Conservation (phyloP, 2,888 invertebrate genomes). For the Nasonia oneida region DNA sequence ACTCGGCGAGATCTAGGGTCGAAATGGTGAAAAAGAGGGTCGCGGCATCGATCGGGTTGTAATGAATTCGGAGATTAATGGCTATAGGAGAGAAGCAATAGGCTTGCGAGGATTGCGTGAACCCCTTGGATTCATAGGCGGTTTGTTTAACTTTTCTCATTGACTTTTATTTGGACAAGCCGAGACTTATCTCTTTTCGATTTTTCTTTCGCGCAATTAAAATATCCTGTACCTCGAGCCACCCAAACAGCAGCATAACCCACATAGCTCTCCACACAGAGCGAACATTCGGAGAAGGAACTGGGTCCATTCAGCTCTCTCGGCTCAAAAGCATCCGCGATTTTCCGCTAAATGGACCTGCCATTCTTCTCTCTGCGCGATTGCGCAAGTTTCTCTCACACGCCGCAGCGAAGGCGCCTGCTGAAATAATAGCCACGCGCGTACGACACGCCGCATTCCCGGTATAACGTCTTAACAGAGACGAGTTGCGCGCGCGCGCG, state of each 20-base stretch:
- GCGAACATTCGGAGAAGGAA: conserved; percentile 47
- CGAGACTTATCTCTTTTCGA: neutral
- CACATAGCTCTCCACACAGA: neutral
- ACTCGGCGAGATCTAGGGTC: conserved; percentile 58
- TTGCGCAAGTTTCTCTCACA: neutral
- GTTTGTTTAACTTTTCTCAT: conserved; percentile 51
- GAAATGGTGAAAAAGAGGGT: conserved; percentile 62
- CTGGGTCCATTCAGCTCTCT: conserved; percentile 39
- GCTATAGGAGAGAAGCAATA: conserved; percentile 64
- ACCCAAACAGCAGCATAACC: neutral
- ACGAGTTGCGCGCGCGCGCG: conserved; percentile 26
- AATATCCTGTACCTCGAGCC: neutral
- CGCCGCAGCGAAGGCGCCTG: conserved; percentile 9
- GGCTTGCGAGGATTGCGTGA: neutral
- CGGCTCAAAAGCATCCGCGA: neutral
- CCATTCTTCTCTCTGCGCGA: neutral
- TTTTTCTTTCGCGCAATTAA: neutral
- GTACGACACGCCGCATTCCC: conserved; percentile 57
- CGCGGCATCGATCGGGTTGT: conserved; percentile 68
- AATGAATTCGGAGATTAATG: conserved; percentile 75
- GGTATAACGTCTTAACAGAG: conserved; percentile 63
- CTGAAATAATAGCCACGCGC: conserved; percentile 44
- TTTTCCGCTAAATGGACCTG: conserved; percentile 34
- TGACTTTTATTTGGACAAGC: conserved; percentile 33
- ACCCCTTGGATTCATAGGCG: conserved; percentile 54